Conservation (phyloP, 2,113 vertebrate genomes). For the Monarcha castaneiventris region DNA sequence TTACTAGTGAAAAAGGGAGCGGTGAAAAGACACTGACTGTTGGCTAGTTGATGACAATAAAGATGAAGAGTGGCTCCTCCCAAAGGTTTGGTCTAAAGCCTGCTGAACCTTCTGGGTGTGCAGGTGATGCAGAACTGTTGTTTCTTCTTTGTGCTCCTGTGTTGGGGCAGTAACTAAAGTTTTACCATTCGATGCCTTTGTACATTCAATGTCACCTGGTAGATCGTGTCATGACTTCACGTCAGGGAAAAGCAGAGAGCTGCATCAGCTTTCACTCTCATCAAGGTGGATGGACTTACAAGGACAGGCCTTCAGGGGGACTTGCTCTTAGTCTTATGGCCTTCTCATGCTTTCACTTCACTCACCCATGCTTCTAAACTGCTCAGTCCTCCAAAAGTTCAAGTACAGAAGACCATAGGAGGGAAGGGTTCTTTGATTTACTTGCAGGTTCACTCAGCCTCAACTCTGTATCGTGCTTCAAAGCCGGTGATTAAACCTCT, state of each 20-base stretch:
- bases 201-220: neutral
- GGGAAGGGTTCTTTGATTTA: neutral
- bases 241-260: neutral
- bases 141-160: neutral
- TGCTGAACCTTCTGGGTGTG: neutral
- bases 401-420: neutral
- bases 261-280: neutral
- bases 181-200: neutral
- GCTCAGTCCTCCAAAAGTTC: neutral
- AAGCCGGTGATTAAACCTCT: neutral
- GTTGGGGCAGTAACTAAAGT: neutral
- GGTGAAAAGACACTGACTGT: neutral
- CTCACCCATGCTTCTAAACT: neutral
- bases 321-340: neutral
- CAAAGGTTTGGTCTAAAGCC: neutral
- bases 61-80: neutral
- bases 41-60: neutral
- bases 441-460: neutral
- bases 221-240: neutral
- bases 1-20: neutral
- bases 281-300: neutral
- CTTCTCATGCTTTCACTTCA: neutral
- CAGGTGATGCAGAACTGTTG: neutral
- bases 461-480: neutral
- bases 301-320: neutral